phyloP scores from a whole-genome alignment of 2,888 invertebrate genomes.

The Apocheima hispidaria region DNA sequence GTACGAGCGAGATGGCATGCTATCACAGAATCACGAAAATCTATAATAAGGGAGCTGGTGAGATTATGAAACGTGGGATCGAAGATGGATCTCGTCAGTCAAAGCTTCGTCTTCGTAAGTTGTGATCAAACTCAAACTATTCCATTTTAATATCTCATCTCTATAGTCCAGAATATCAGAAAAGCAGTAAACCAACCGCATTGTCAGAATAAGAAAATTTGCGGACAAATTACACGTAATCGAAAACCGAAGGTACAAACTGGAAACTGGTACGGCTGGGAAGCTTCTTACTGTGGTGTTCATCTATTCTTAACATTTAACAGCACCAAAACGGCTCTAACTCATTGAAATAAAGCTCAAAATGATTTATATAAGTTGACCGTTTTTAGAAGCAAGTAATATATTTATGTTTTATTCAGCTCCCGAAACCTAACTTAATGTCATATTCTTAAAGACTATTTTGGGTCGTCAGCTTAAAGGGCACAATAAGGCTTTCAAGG shows the following conservation, averaged over 20 bases:
- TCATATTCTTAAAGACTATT: constrained; percentile 20
- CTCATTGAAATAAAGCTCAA: neutral
- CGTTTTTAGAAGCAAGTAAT: constrained; percentile 5
- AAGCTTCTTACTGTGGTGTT: neutral
- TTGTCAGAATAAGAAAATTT: neutral
- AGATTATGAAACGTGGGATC: too few relatives aligned
- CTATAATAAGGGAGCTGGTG: too few relatives aligned
- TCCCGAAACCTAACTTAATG: constrained; percentile 16
- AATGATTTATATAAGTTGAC: constrained; percentile 9
- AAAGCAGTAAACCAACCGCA: neutral
- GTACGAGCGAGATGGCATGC: too few relatives aligned
- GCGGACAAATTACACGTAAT: neutral
- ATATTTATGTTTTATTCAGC: constrained; percentile 8
- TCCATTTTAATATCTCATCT: too few relatives aligned
- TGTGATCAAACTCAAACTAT: too few relatives aligned
- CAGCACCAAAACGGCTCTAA: neutral
- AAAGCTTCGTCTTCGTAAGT: too few relatives aligned
- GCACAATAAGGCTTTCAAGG: constrained; percentile 44
- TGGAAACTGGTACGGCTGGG: neutral
- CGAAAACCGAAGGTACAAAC: constrained; percentile 1
- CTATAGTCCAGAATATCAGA: too few relatives aligned
- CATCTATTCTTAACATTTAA: neutral
- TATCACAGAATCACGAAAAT: too few relatives aligned
- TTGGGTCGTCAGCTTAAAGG: constrained; percentile 37
- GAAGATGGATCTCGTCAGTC: too few relatives aligned